phyloP scores from a whole-genome alignment of 2,888 invertebrate genomes.

The Lasioglossum leucozonium region DNA sequence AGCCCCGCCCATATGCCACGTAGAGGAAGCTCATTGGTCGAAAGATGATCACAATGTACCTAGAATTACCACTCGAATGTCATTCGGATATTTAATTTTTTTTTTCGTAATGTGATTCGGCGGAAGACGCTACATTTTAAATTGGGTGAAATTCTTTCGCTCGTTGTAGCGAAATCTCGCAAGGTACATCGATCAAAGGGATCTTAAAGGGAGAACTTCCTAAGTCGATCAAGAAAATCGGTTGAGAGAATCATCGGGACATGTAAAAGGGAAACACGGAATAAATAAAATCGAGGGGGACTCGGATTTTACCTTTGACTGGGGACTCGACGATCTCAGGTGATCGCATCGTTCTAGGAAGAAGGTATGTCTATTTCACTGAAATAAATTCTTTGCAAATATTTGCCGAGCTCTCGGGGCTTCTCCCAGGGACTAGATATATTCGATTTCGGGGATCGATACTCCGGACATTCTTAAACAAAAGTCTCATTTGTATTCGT shows the following conservation, averaged over 20 bases:
- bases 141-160: background rate
- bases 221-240: conserved; percentile 15
- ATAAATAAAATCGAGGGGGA: conserved; percentile 46
- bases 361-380: conserved; percentile 45
- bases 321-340: conserved; percentile 44
- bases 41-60: no score
- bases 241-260: background rate
- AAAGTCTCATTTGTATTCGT: conserved; percentile 13
- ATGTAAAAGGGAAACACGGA: conserved; percentile 21
- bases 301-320: conserved; percentile 50
- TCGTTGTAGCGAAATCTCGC: background rate
- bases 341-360: conserved; percentile 33
- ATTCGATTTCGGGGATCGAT: conserved; percentile 46
- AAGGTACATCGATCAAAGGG: background rate
- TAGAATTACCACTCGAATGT: background rate
- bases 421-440: conserved; percentile 37
- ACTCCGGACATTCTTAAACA: conserved; percentile 21
- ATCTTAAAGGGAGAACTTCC: background rate
- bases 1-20: background rate
- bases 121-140: background rate
- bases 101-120: background rate
- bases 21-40: background rate
- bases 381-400: conserved; percentile 65
- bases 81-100: background rate
- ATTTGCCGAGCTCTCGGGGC: conserved; percentile 55